Conservation (phyloP, 2,888 invertebrate genomes). For the Ormyrus pomaceus region DNA sequence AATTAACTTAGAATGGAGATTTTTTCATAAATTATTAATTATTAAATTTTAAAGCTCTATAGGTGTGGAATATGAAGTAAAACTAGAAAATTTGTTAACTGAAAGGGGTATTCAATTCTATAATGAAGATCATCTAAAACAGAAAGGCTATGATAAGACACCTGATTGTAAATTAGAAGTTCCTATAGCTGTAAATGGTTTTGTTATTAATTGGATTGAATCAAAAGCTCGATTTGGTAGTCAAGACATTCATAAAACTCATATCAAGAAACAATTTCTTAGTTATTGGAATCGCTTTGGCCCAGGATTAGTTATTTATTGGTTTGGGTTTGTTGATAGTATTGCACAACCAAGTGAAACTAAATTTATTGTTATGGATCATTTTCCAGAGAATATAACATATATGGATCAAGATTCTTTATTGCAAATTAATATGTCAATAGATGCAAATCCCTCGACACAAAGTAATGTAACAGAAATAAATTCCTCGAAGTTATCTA, state of each 20-base stretch:
- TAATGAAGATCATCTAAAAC: constrained; percentile 88
- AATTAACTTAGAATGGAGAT: not conserved
- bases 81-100: constrained; percentile 81
- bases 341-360: constrained; percentile 76
- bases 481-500: too few relatives aligned
- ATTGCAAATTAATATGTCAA: too few relatives aligned
- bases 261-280: constrained; percentile 89
- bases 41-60: constrained; percentile 78
- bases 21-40: constrained; percentile 7
- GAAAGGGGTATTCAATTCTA: constrained; percentile 80
- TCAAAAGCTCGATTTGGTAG: constrained; percentile 97
- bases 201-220: constrained; percentile 95
- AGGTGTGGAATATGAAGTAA: constrained; percentile 91
- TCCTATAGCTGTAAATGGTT: constrained; percentile 90
- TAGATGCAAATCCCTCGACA: too few relatives aligned
- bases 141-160: constrained; percentile 94
- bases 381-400: constrained; percentile 81
- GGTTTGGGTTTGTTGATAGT: constrained; percentile 91
- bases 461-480: too few relatives aligned
- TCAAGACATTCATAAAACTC: constrained; percentile 86
- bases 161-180: constrained; percentile 94
- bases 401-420: constrained; percentile 69
- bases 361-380: constrained; percentile 79
- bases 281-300: constrained; percentile 97
- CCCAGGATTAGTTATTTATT: constrained; percentile 94